Evolutionary conservation across 1,140 invertebrate species (phyloP).

Genomic region (Diabrotica virgifera): DNA sequence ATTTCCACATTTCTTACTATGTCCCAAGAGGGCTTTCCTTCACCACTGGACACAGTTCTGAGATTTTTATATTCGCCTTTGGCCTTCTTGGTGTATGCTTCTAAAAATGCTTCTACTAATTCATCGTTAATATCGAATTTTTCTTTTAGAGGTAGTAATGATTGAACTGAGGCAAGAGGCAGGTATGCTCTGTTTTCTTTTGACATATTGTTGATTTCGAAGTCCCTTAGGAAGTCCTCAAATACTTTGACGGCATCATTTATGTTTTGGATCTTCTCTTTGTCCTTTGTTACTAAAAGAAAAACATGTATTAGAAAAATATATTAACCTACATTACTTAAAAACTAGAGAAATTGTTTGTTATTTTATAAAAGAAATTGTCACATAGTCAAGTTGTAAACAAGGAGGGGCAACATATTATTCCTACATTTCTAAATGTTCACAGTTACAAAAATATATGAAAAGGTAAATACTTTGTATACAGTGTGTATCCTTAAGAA

Average conservation of each 20-base stretch:
- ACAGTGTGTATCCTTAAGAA: too few relatives aligned
- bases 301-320: constrained; percentile 8
- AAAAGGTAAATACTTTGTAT: too few relatives aligned
- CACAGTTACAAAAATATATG: too few relatives aligned
- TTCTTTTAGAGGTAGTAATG: constrained; percentile 42
- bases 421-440: too few relatives aligned
- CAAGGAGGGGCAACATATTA: too few relatives aligned
- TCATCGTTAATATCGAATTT: constrained; percentile 43
- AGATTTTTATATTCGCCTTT: constrained; percentile 64
- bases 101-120: constrained; percentile 50
- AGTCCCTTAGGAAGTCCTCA: constrained; percentile 63
- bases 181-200: constrained; percentile 62
- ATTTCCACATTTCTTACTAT: constrained; percentile 59
- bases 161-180: constrained; percentile 47
- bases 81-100: constrained; percentile 53
- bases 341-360: too few relatives aligned
- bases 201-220: constrained; percentile 57
- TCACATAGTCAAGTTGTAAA: too few relatives aligned
- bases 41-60: constrained; percentile 55
- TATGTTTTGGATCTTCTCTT: constrained; percentile 64
- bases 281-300: constrained; percentile 60
- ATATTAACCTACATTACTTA: not conserved
- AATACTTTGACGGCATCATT: constrained; percentile 62
- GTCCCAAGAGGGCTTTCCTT: constrained; percentile 59
- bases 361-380: too few relatives aligned